Percentiles rank a stretch among this genome's conserved stretches.
Conservation (phyloP, 2,888 invertebrate genomes). For the Byasa hedistus region DNA sequence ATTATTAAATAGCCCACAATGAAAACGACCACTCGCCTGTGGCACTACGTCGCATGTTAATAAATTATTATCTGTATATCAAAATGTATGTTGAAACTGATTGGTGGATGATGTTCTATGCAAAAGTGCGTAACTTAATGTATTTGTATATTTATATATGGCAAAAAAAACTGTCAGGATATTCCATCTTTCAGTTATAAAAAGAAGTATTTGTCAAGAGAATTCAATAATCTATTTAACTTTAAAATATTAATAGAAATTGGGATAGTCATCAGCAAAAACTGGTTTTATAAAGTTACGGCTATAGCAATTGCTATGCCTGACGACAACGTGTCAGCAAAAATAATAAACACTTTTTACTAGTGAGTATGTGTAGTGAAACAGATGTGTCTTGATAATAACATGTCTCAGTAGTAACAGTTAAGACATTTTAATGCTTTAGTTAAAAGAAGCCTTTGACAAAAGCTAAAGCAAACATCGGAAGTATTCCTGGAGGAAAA, state of each 20-base stretch:
- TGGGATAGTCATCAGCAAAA: background rate
- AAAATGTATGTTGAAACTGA: slow-evolving; percentile 15
- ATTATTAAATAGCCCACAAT: background rate
- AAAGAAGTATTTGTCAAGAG: background rate
- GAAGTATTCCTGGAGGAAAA: too few species aligned
- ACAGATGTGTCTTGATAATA: too few species aligned
- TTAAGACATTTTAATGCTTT: too few species aligned
- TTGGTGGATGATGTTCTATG: background rate
- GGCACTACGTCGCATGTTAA: background rate
- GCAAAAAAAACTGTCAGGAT: too few species aligned
- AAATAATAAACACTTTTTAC: background rate
- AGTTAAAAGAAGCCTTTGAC: too few species aligned
- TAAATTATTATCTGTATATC: background rate
- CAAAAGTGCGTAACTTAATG: too few species aligned
- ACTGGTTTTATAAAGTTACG: background rate
- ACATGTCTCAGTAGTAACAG: too few species aligned
- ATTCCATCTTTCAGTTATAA: background rate
- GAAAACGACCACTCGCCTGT: slow-evolving; percentile 14
- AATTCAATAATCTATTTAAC: background rate
- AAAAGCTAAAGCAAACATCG: too few species aligned
- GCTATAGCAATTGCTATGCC: background rate
- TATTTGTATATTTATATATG: too few species aligned
- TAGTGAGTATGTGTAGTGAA: background rate
- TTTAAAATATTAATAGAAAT: background rate
- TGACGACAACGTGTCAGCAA: background rate